Conservation (phyloP, 1,140 invertebrate species). For the Orius insidiosus region DNA sequence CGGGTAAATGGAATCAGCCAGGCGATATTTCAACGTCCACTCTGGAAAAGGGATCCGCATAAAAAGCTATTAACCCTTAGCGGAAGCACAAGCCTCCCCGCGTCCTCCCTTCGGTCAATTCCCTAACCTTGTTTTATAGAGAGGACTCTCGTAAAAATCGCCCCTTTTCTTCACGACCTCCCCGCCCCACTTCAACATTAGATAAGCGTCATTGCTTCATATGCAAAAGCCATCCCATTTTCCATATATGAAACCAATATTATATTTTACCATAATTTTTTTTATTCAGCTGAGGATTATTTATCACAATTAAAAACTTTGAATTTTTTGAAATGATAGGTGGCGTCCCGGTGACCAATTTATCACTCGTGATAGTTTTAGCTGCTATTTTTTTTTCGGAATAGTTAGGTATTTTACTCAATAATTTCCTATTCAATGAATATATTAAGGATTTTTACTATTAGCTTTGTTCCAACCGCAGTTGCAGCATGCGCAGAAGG, state of each 20-base stretch:
- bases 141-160: slow-evolving; percentile 6
- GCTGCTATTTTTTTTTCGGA: too few species aligned
- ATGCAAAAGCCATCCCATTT: neutral
- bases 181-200: neutral
- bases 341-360: too few species aligned
- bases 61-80: slow-evolving; percentile 9
- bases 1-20: slow-evolving; percentile 2
- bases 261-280: too few species aligned
- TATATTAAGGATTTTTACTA: too few species aligned
- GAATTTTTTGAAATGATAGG: too few species aligned
- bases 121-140: slow-evolving; percentile 7
- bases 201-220: slow-evolving; percentile 8
- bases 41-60: neutral
- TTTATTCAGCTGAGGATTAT: too few species aligned
- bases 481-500: too few species aligned
- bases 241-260: neutral
- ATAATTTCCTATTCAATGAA: too few species aligned
- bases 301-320: too few species aligned
- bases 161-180: neutral
- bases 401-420: too few species aligned
- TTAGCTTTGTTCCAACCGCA: too few species aligned
- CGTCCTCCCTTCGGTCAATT: neutral
- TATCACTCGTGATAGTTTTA: too few species aligned
- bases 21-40: slow-evolving; percentile 2
- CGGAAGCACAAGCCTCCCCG: neutral